Evolutionary conservation across 2,797 vertebrate genomes (phyloP), one percentile per base, ranked within the genome.

Genomic region (Mastacembelus armatus): DNA sequence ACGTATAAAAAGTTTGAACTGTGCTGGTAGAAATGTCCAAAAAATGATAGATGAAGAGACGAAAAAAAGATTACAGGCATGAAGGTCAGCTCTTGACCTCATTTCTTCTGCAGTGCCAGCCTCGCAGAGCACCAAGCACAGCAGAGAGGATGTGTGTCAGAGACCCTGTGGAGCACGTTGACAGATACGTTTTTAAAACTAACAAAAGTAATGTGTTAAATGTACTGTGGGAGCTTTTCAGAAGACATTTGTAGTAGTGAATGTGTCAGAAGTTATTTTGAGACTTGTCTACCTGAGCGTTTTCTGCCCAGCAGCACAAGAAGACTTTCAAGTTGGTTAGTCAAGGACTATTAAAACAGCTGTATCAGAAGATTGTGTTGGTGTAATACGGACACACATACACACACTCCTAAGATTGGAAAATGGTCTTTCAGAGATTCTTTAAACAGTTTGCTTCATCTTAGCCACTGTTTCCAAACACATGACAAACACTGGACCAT

Each of bases 261-360:
- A 24, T 19, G 8, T 19, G 35, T 60, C 27, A 47, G 72, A 30
- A 57, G 30, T 26, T 24, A 36, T 60, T 48, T 54, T 47, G n/a
- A 43, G 38, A 57, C 27, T 32, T 26, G 2, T 12, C 16, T 38
- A 35, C 14, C 18, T 38, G 54, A 55, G 56, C 70, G 48, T 64
- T 43, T 48, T 26, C 19, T 40, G 29, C n/a, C 3, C 3, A 26
- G 39, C 42, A 65, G 29, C 65, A 43, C 6, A 21, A 38, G 15
- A 2, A 56, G 38, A 19, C 39, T 56, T 69, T 70, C 43, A 29
- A 69, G 60, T 61, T 24, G 8, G 10, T 12, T 42, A 22, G 42
- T 54, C 10, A 18, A 15, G 35, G 36, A 59, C 22, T 54, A 42
- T 44, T 51, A 24, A 56, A 14, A 16, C 14, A 36, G 15, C 5